Base-by-base conservation (phyloP, 2,113 vertebrate genomes). In the Podarcis muralis region DNA sequence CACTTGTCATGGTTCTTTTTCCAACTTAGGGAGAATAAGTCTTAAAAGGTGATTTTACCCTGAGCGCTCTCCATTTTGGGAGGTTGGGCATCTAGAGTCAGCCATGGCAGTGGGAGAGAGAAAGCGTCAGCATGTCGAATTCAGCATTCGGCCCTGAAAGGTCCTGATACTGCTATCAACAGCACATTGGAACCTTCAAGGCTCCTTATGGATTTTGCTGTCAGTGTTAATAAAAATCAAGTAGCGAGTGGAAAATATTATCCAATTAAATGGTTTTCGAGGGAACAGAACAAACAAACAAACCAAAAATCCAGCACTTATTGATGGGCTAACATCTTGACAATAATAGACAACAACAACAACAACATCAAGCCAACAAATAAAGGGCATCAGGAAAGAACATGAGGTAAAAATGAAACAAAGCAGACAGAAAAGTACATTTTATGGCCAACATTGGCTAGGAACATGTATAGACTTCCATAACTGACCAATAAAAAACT, bases 171-270 rank as follows among this genome's bases (percentile, higher is more conserved):
- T 48, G 8, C 35, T 80, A 62, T 80, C 80, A 86, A 76, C 69
- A 43, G 9, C 37, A 23, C 32, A 83, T 88, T 71, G 85, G 87
- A 88, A 62, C 85, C 72, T 90, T 89, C 88, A 65, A 75, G 89
- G 74, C 23, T 68, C 75, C 83, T 89, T 84, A 35, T 71, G 83
- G 89, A 87, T 88, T 90, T 88, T 79, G 74, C 43, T 82, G 71
- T 84, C 85, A 88, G 35, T 81, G 75, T 88, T 92, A 87, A 86
- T 87, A 85, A 92, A 88, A 89, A 90, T 76, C 71, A 88, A 86
- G 48, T 37, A 0, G 25, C 57, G 43, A 86, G 79, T 83, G 71
- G 69, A 86, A 90, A 86, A 82, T 86, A 82, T 57, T 90, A 91
- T 75, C 79, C 79, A 87, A 81, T 82, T 90, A 90, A 91, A 89